Conservation (phyloP, 2,888 invertebrate genomes). For the Perizoma affinitatum region DNA sequence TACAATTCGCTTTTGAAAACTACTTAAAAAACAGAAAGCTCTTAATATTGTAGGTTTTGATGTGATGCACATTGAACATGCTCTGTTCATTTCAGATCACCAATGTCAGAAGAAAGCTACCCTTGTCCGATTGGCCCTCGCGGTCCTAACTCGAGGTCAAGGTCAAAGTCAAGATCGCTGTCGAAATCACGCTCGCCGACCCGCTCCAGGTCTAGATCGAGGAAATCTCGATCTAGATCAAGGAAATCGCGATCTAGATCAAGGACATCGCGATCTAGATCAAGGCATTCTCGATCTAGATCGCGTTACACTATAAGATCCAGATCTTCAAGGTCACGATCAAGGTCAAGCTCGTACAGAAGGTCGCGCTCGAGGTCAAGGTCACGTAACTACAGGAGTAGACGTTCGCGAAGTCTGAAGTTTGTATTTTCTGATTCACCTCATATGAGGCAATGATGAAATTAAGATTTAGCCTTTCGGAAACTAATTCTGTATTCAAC, state of each 20-base stretch:
- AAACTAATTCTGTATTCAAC: constrained; percentile 41
- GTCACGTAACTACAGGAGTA: constrained; percentile 59
- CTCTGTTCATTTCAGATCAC: constrained; percentile 46
- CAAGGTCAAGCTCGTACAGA: constrained; percentile 63
- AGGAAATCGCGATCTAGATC: constrained; percentile 45
- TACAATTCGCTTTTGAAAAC: too few species aligned
- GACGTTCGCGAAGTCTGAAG: constrained; percentile 71
- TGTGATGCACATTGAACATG: not conserved
- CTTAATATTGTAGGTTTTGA: too few species aligned
- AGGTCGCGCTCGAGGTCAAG: constrained; percentile 60
- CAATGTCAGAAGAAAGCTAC: constrained; percentile 47
- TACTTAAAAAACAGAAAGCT: too few species aligned
- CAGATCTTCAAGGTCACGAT: constrained; percentile 46
- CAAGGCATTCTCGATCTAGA: constrained; percentile 53
- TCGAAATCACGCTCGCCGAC: constrained; percentile 48
- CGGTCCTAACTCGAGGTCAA: constrained; percentile 52
- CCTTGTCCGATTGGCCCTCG: constrained; percentile 65
- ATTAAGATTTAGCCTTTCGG: constrained; percentile 1
- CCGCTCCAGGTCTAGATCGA: constrained; percentile 41
- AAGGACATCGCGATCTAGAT: constrained; percentile 39
- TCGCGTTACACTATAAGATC: constrained; percentile 55
- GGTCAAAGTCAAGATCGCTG: constrained; percentile 36
- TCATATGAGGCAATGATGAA: constrained; percentile 7
- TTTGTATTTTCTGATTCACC: constrained; percentile 56
- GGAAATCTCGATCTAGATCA: constrained; percentile 50